Evolutionary conservation across 2,113 vertebrate genomes (phyloP).

Genomic region (Tringa solitaria): DNA sequence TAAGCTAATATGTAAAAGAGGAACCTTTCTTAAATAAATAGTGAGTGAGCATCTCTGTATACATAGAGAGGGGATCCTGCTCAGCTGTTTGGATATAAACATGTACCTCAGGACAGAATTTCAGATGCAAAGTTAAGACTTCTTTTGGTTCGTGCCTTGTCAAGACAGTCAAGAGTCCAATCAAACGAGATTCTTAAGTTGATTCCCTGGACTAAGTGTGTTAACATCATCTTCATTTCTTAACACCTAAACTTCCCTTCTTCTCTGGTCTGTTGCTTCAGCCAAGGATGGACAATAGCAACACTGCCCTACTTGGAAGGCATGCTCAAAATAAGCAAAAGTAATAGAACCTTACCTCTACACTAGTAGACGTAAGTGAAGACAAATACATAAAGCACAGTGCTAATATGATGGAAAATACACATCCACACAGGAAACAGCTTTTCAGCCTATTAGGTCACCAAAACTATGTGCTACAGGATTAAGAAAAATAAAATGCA

Average conservation of each 20-base stretch:
- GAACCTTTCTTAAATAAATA: background rate
- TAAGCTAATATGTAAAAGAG: background rate
- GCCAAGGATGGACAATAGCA: background rate
- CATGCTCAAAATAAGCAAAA: background rate
- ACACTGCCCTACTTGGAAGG: background rate
- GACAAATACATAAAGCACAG: background rate
- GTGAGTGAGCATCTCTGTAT: background rate
- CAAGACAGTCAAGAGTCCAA: background rate
- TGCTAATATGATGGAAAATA: background rate
- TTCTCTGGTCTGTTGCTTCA: background rate
- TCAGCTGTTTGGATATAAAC: background rate
- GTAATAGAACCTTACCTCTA: background rate
- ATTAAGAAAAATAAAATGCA: background rate
- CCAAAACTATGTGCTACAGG: background rate
- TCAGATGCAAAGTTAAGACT: background rate
- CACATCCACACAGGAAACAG: background rate
- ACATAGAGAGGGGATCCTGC: background rate
- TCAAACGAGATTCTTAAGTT: background rate
- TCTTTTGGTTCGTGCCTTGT: background rate
- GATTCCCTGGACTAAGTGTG: background rate
- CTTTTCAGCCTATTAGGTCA: background rate
- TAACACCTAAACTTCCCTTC: background rate
- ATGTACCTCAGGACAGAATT: background rate
- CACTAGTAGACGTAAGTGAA: background rate
- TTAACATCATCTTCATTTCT: background rate